Percentiles rank a stretch among this genome's conserved stretches.
Evolutionary conservation across 2,113 vertebrate species (phyloP).

Genomic region (Hemiscyllium ocellatum): DNA sequence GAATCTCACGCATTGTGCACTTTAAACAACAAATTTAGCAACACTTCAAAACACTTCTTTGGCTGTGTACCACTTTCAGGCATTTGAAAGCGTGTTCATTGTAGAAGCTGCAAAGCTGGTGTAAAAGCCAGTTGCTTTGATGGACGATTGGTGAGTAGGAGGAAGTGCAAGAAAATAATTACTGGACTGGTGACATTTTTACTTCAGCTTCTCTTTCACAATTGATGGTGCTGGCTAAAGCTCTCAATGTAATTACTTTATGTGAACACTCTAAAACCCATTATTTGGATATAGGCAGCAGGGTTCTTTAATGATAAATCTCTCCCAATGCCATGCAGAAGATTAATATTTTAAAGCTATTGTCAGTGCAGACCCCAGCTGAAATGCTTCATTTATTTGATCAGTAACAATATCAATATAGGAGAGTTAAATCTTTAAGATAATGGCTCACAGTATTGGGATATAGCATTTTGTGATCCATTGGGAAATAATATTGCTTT

Average conservation of each 20-base stretch:
- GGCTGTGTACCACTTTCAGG: background rate
- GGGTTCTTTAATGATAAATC: background rate
- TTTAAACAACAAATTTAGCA: background rate
- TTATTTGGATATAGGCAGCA: background rate
- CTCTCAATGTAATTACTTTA: background rate
- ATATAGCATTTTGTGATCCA: background rate
- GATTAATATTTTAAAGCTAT: background rate
- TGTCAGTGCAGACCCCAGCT: background rate
- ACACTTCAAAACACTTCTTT: background rate
- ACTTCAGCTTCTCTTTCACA: background rate
- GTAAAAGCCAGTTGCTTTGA: background rate
- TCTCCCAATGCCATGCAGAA: background rate
- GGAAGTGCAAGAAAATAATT: background rate
- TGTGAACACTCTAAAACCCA: too few relatives aligned
- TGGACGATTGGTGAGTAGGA: background rate
- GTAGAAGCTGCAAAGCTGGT: background rate
- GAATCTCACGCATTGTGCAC: too few relatives aligned
- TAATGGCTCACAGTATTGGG: background rate
- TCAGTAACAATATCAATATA: background rate
- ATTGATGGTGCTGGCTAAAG: background rate
- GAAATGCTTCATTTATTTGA: background rate
- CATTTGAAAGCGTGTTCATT: background rate
- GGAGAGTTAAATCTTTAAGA: background rate
- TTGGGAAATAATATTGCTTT: background rate
- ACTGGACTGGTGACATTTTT: background rate